A percentile compares a stretch with the other conserved stretches of the same genome.
These are phyloP conservation scores for Cyphomyrmex costatus DNA, from an alignment of 1,140 invertebrate genomes.

Conservation along the genomic window DNA sequence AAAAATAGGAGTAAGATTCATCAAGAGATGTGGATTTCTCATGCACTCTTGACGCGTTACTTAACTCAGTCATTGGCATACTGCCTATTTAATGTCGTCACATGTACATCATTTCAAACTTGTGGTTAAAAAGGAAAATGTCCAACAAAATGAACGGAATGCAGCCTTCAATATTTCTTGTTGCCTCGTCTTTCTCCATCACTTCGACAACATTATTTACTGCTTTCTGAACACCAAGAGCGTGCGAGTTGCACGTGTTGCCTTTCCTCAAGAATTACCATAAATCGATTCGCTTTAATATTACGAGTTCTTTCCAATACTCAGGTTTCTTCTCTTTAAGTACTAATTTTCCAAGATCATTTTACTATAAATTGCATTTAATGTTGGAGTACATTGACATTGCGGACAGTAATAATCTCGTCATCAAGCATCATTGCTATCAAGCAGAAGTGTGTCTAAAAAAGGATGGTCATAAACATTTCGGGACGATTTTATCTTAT, in stretches of 20 bases:
- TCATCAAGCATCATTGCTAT: neutral
- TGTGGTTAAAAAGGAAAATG: conserved; percentile 40
- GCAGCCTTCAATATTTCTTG: conserved; percentile 31
- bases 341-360: neutral
- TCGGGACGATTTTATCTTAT: neutral
- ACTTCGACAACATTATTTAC: neutral
- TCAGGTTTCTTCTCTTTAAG: neutral
- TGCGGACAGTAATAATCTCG: neutral
- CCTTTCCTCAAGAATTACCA: conserved; percentile 18
- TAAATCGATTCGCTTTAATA: conserved; percentile 1
- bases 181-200: neutral
- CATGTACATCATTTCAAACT: conserved; percentile 41
- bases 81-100: conserved; percentile 69
- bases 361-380: neutral
- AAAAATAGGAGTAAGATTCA: conserved; percentile 55
- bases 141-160: conserved; percentile 13
- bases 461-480: neutral
- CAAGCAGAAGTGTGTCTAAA: conserved; percentile 19
- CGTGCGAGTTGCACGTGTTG: neutral
- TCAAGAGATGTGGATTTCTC: conserved; percentile 57
- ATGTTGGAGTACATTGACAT: neutral
- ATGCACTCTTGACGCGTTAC: conserved; percentile 57
- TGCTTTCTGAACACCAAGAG: neutral
- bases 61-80: conserved; percentile 66
- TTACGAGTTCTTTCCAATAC: neutral